These are phyloP conservation scores for Achatina immaculata DNA, from an alignment of 1,140 invertebrate species.

Conservation along the genomic window DNA sequence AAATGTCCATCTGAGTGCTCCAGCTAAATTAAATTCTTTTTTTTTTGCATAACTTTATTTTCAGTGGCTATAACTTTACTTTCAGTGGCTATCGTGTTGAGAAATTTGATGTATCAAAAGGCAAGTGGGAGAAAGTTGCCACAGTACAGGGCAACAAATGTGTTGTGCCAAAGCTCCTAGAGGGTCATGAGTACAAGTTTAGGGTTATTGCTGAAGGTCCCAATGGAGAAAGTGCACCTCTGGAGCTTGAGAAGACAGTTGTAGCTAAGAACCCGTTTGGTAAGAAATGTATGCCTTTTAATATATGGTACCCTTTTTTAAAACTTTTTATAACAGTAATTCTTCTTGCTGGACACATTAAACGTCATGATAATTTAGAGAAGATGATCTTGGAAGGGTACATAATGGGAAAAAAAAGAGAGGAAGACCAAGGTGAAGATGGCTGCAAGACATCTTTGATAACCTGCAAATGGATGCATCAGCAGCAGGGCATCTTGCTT, in stretches of 20 bases:
- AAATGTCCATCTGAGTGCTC: too few species aligned
- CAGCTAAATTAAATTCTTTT: not conserved
- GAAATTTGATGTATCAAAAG: constrained; percentile 93
- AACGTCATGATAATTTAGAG: too few species aligned
- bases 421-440: too few species aligned
- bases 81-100: constrained; percentile 92
- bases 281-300: constrained; percentile 71
- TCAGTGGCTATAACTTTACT: constrained; percentile 73
- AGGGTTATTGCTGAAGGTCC: constrained; percentile 94
- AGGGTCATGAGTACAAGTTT: constrained; percentile 90
- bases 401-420: too few species aligned
- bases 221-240: constrained; percentile 93
- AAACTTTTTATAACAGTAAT: too few species aligned
- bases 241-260: constrained; percentile 91
- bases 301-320: too few species aligned
- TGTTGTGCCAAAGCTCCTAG: constrained; percentile 81
- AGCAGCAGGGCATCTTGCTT: too few species aligned
- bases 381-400: too few species aligned
- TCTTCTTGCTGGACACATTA: too few species aligned
- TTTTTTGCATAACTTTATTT: not conserved
- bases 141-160: constrained; percentile 54
- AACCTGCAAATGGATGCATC: too few species aligned
- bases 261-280: constrained; percentile 95
- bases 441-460: too few species aligned
- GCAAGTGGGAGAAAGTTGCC: constrained; percentile 91